Conservation (phyloP, 2,113 vertebrate species). For the Poeciliopsis occidentalis region DNA sequence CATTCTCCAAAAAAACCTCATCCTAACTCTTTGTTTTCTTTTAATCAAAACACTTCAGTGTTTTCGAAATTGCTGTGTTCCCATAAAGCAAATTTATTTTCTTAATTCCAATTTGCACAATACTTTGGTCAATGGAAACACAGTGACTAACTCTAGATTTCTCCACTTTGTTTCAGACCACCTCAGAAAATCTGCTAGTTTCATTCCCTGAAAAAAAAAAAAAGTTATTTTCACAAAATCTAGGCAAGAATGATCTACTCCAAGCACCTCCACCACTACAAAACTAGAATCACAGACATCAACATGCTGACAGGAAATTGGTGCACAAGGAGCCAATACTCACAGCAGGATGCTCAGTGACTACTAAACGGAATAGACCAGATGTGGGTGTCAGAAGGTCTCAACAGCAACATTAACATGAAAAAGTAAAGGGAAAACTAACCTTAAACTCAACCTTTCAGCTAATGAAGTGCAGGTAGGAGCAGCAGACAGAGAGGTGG, state of each 20-base stretch:
- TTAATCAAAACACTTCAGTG: no score
- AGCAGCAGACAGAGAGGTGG: slow-evolving; percentile 62
- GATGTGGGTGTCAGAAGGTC: slow-evolving; percentile 32
- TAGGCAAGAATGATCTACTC: neutral
- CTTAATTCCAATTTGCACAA: no score
- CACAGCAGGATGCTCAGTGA: slow-evolving; percentile 58
- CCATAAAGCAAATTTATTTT: no score
- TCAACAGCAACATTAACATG: neutral
- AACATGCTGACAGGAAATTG: slow-evolving; percentile 60
- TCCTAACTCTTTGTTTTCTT: no score
- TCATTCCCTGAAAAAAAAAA: neutral
- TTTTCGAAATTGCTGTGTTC: no score
- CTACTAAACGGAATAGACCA: slow-evolving; percentile 55
- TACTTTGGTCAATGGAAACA: no score
- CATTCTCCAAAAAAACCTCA: no score
- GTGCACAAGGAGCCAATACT: slow-evolving; percentile 61
- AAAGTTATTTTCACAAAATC: neutral
- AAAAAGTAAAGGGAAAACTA: neutral
- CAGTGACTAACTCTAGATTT: neutral
- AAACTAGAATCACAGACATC: slow-evolving; percentile 35
- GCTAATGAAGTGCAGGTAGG: slow-evolving; percentile 34
- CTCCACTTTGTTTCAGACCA: neutral
- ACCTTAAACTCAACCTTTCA: slow-evolving; percentile 26
- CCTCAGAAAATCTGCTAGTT: neutral
- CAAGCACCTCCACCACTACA: neutral